Conservation (phyloP, 1,140 invertebrate genomes). For the Papilio aristodemus region DNA sequence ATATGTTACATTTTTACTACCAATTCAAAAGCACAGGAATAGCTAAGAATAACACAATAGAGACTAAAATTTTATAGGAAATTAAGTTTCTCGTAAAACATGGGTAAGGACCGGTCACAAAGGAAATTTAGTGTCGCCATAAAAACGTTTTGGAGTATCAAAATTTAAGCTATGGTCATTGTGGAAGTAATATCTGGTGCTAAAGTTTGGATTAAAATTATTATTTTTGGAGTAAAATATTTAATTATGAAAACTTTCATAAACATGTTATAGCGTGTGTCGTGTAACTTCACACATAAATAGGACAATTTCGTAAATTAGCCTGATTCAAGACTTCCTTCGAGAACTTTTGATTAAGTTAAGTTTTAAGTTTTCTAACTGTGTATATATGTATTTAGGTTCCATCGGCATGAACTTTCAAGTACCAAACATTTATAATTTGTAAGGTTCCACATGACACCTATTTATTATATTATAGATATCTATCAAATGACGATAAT, state of each 20-base stretch:
- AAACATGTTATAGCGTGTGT: background rate
- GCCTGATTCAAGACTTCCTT: background rate
- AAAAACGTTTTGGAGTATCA: slow-evolving; percentile 14
- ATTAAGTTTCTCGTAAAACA: slow-evolving; percentile 20
- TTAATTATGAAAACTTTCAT: background rate
- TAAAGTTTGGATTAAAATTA: background rate
- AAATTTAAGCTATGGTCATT: slow-evolving; percentile 17
- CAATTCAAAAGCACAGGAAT: background rate
- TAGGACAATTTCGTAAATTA: background rate
- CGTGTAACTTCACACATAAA: background rate
- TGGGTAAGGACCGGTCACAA: slow-evolving; percentile 11
- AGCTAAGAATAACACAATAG: slow-evolving; percentile 10
- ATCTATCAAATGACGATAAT: too few relatives aligned
- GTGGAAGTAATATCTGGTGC: slow-evolving; percentile 4
- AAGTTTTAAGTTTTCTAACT: background rate
- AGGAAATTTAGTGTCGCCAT: slow-evolving; percentile 10
- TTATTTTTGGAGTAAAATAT: background rate
- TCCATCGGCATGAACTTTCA: too few relatives aligned
- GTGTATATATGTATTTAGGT: background rate
- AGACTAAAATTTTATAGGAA: slow-evolving; percentile 13
- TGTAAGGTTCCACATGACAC: too few relatives aligned
- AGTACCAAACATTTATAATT: too few relatives aligned
- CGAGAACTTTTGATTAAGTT: slow-evolving; percentile 15
- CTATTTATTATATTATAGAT: too few relatives aligned
- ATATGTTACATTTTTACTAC: background rate